Evolutionary conservation across 2,113 vertebrate species (phyloP), one percentile per base, ranked within the genome.

Genomic region (Sinocyclocheilus grahami): DNA sequence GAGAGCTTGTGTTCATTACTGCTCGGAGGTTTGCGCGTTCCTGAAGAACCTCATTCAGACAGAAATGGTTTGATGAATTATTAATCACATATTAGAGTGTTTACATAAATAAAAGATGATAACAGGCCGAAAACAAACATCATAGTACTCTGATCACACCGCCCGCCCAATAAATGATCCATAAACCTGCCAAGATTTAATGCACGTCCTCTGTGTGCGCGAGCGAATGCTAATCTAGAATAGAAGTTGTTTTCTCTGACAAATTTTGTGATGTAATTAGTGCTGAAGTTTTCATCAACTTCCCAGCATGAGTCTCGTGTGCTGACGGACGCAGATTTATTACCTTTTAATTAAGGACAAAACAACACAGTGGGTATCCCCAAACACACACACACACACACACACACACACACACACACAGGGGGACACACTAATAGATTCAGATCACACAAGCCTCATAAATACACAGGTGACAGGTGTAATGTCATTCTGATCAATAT

Each of bases 261-360:
- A 33, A 82, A 71, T n/a, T 33, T 71, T 51, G 14, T 83, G 82
- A 74, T 74, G 67, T 74, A 74, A 83, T 74, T 60, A 72, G 67
- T 58, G 33, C 20, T 42, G 67, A 83, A 74, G 82, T 74, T 83
- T 82, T 83, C 82, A 83, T 74, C 51, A 83, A 55, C 67, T 83
- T 83, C 67, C 55, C 82, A 83, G 67, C 67, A 18, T 55, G 82
- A 72, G 65, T 51, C 62, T 51, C 0, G 42, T 82, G 42, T 33
- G 46, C 46, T 53, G 80, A 83, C 24, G 82, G 82, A 83, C 11
- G 8, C 7, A 6, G 5, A 37, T 58, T 83, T 60, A 83, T 74
- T 74, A 24, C 22, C 30, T 74, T 83, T 83, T 39, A 71, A 83
- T 83, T 83, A 83, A 74, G 16, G 22, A 42, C 51, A 58, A 83